A percentile compares a stretch with the other conserved stretches of the same genome.
Conservation (phyloP, 2,113 vertebrate species). For the Ariopsis seemanni region DNA sequence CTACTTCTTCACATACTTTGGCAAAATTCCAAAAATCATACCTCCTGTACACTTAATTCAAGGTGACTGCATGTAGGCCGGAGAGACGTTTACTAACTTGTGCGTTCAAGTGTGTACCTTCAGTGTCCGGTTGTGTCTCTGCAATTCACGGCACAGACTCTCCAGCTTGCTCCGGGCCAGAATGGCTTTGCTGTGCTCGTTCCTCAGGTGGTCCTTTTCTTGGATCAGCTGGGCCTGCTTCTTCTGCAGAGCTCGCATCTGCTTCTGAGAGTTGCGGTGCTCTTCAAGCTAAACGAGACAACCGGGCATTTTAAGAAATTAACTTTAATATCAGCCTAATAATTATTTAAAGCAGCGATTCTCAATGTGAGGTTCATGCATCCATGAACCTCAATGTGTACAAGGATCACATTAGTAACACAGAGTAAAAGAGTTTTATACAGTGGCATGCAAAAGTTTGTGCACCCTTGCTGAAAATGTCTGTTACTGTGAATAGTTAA, state of each 20-base stretch:
- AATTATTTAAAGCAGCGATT: not conserved
- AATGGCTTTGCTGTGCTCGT: constrained; percentile 95
- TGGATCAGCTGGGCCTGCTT: constrained; percentile 93
- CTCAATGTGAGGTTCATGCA: not conserved
- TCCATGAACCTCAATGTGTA: not conserved
- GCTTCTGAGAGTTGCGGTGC: constrained; percentile 91
- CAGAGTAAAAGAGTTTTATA: too few relatives aligned
- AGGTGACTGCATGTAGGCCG: not conserved
- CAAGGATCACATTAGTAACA: too few relatives aligned
- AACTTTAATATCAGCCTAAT: not conserved
- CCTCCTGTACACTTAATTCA: not conserved
- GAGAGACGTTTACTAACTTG: not conserved
- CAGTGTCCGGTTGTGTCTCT: constrained; percentile 94
- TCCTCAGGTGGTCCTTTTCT: constrained; percentile 93
- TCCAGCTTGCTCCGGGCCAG: constrained; percentile 96
- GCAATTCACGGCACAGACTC: constrained; percentile 93
- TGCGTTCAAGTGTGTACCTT: constrained; percentile 73
- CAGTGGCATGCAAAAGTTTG: too few relatives aligned
- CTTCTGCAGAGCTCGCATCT: constrained; percentile 93
- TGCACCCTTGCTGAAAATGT: too few relatives aligned
- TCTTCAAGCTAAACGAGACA: constrained; percentile 83
- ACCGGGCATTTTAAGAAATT: not conserved
- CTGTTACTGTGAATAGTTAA: too few relatives aligned
- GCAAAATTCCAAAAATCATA: not conserved
- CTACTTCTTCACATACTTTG: too few relatives aligned